Base-by-base conservation (phyloP, 1,140 invertebrate genomes). In the Ridgeia piscesae region DNA sequence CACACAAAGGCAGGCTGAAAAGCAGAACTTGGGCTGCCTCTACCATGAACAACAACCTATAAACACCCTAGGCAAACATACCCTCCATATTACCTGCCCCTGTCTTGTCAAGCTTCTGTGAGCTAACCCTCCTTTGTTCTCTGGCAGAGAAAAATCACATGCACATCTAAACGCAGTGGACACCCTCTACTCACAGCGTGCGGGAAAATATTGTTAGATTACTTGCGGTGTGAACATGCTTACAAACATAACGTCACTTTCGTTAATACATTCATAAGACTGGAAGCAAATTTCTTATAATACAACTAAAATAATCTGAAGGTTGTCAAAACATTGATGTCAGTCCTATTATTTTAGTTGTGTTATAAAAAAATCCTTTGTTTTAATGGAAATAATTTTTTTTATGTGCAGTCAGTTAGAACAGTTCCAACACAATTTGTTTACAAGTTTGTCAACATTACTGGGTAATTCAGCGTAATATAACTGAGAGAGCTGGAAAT, bases 81-180 rank as follows among this genome's bases (percentile, higher is more conserved):
- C 58, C 58, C 58, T 21, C 58, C 27, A 21, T 77, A 14, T 77
- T 21, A 77, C 11, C 58, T 31, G 58, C 11, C 11, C 58, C 58
- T 77, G 58, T 8, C 17, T 77, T 77, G 58, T 31, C 58, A 77
- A 14, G 27, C 58, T 77, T 77, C 58, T 77, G 58, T 77, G 58
- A 27, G 27, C 58, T 77, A 77, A 77, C 11, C 58, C 27, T 77
- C 58, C 58, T 77, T 17, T 77, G 58, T 77, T 31, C 58, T 77
- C 58, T 77, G 58, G 58, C 58, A 77, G 58, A 77, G 58, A 77
- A 77, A 77, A 77, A 77, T 77, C 58, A 77, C 58, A 77, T 77
- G 27, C 58, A 77, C 6, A 77, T 77, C 58, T 77, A 77, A 77
- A 77, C 58, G 27, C 27, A 31, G 27, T 77, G 58, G 27, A 77